Percentiles rank a stretch among this genome's conserved stretches.
Evolutionary conservation across 2,113 vertebrate species (phyloP).

Genomic region (Petaurus breviceps): DNA sequence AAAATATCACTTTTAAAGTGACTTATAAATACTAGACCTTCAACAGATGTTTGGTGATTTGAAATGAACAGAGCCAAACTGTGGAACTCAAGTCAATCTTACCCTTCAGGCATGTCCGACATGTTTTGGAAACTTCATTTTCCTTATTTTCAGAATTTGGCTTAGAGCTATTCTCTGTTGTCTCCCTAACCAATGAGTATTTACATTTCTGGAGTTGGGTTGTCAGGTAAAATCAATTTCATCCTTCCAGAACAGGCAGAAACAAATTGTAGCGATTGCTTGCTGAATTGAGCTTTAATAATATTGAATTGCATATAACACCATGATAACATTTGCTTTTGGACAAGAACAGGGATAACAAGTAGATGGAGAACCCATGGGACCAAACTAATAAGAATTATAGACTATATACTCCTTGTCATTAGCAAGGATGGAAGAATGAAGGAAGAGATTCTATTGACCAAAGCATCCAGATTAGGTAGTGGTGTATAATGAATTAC

Average conservation of each 20-base stretch:
- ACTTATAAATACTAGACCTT: background rate
- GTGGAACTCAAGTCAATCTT: background rate
- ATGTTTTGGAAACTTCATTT: background rate
- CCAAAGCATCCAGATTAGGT: fast-evolving
- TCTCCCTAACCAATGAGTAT: background rate
- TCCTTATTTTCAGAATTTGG: background rate
- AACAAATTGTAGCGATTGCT: background rate
- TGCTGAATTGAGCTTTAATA: background rate
- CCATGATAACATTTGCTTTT: constrained; percentile 30
- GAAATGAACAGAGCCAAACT: background rate
- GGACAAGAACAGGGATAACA: background rate
- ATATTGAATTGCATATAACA: background rate
- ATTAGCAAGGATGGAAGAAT: background rate
- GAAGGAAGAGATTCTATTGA: background rate
- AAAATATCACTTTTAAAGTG: background rate
- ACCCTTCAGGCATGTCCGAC: background rate
- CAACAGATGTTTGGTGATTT: background rate
- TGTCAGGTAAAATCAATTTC: background rate
- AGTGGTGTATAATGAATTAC: background rate
- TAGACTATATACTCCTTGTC: background rate
- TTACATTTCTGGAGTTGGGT: background rate
- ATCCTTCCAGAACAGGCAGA: background rate
- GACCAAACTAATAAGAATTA: constrained; percentile 7
- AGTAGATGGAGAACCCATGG: background rate
- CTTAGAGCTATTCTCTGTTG: background rate